Evolutionary conservation across 2,113 vertebrate species (phyloP), one percentile per base, ranked within the genome.

Genomic region (Leiothrix lutea): DNA sequence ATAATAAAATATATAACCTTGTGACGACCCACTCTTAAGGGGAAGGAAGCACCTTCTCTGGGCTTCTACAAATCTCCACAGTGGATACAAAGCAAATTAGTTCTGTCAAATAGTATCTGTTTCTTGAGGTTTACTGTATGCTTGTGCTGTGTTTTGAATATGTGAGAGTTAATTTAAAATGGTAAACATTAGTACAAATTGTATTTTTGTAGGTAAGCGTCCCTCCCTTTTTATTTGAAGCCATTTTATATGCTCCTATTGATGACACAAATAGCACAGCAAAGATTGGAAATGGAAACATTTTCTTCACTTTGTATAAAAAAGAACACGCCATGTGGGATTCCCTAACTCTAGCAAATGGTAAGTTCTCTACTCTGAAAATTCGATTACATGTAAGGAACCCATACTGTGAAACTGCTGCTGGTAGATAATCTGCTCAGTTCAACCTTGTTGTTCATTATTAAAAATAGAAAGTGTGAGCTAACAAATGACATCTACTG

Each of bases 221-320:
- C 38, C 98, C 99, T 25, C 99, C 99, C 2, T 99, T 98, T 94
- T 95, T 99, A 42, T 99, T 99, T 78, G 99, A 99, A 83, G 98
- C 97, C 1, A 96, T 99, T 97, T 96, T 99, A 3, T 98, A 95
- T 29, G 98, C 98, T 42, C 97, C 98, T 28, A 98, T 99, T 45
- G 98, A 99, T 75, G 99, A 99, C 12, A 97, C 94, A 24, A 98
- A 83, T 72, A 99, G 99, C 94, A 96, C 97, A 36, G 99, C 99
- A 11, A 99, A 98, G 94, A 97, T 99, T 93, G 98, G 98, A 84
- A 96, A 99, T 81, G 99, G 98, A 36, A 86, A 91, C 0, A 97
- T 98, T n/a, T 75, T 98, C 62, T 98, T 99, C 94, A 99, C 97
- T 31, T 95, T 99, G 80, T 96, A 94, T 69, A 99, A 99, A 92